Conservation (phyloP, 2,888 invertebrate species). For the Orchesellides sinensis region DNA sequence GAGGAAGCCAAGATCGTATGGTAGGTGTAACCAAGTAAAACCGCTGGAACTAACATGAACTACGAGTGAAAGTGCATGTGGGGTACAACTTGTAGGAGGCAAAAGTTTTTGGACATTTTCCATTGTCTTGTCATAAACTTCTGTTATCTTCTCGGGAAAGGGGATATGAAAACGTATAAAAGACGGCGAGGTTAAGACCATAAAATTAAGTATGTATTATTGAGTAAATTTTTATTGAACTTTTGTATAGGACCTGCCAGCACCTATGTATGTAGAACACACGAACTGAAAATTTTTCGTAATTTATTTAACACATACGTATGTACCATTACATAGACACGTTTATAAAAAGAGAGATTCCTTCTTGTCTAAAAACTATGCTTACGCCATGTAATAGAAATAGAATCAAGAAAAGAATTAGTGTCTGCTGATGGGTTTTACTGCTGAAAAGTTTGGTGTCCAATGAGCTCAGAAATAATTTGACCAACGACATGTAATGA, state of each 20-base stretch:
- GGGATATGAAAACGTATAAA: conserved; percentile 14
- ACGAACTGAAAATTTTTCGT: too few species aligned
- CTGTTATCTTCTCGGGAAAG: conserved; percentile 27
- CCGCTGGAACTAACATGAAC: background rate
- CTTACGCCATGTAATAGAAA: too few species aligned
- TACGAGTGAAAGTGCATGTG: background rate
- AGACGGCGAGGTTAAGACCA: conserved; percentile 28
- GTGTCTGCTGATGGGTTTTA: conserved; percentile 27
- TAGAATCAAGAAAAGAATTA: conserved; percentile 7
- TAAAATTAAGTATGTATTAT: conserved; percentile 45
- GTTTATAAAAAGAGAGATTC: too few species aligned
- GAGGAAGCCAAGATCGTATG: background rate
- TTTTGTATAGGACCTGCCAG: background rate
- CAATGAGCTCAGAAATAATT: conserved; percentile 36
- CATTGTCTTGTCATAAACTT: conserved; percentile 34
- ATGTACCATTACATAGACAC: too few species aligned
- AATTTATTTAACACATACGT: too few species aligned
- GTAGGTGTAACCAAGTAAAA: background rate
- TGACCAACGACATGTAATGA: conserved; percentile 49
- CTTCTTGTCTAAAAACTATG: too few species aligned
- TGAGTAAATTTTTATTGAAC: conserved; percentile 41
- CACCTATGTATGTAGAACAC: background rate
- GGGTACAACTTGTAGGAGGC: conserved; percentile 16
- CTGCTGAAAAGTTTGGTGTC: conserved; percentile 26
- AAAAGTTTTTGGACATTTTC: conserved; percentile 49